phyloP scores from a whole-genome alignment of 2,888 invertebrate species.

The Seira musarum region DNA sequence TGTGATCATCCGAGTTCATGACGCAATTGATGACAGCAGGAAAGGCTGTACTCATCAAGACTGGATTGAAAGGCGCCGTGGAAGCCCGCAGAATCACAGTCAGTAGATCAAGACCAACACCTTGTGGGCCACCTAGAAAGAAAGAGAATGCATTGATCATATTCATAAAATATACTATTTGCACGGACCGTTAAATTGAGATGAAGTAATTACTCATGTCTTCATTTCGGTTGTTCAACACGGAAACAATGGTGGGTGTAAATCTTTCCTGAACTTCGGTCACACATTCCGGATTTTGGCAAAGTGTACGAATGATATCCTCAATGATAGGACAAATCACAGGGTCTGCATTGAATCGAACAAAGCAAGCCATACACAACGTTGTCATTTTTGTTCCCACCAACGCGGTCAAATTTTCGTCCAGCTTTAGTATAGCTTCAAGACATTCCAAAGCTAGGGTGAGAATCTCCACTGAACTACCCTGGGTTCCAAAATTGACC shows the following conservation, averaged over 20 bases:
- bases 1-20: constrained; percentile 77
- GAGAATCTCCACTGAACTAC: constrained; percentile 64
- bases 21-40: constrained; percentile 79
- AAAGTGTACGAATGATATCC: constrained; percentile 79
- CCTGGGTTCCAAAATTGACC: constrained; percentile 65
- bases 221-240: constrained; percentile 72
- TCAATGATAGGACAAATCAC: constrained; percentile 77
- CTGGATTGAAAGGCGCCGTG: constrained; percentile 76
- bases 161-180: background rate
- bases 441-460: constrained; percentile 65
- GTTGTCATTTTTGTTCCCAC: constrained; percentile 79
- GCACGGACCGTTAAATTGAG: too few relatives aligned
- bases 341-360: constrained; percentile 79
- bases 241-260: constrained; percentile 79
- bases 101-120: constrained; percentile 79
- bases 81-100: constrained; percentile 78
- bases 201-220: constrained; percentile 57
- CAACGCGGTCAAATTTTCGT: constrained; percentile 78
- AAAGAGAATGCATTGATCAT: background rate
- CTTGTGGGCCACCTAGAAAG: constrained; percentile 71
- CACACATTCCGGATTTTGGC: constrained; percentile 77
- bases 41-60: constrained; percentile 78
- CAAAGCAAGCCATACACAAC: constrained; percentile 79
- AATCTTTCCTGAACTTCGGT: constrained; percentile 78
- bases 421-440: constrained; percentile 74